phyloP scores from a whole-genome alignment of 2,888 invertebrate species.

The Automeris io region DNA sequence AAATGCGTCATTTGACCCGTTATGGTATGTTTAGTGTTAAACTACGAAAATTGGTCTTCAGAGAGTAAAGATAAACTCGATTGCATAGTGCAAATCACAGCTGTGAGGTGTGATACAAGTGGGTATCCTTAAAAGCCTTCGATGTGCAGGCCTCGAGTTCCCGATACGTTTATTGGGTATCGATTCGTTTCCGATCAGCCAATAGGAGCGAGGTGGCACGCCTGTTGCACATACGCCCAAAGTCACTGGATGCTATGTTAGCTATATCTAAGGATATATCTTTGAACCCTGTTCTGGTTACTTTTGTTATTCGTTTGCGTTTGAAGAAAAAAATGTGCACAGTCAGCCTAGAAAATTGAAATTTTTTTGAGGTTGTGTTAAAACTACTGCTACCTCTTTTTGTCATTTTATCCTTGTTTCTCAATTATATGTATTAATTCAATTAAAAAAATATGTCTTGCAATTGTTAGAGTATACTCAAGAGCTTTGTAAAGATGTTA shows the following conservation, averaged over 20 bases:
- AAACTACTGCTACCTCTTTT: not conserved
- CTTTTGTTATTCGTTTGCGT: no score
- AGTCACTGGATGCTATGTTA: slow-evolving; percentile 1
- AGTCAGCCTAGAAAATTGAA: no score
- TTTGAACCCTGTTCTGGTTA: not conserved
- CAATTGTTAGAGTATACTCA: no score
- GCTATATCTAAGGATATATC: not conserved
- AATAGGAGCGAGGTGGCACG: slow-evolving; percentile 52
- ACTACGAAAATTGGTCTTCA: no score
- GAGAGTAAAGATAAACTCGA: no score
- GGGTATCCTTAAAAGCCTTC: not conserved
- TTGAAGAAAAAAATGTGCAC: no score
- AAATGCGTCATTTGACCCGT: no score
- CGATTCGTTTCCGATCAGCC: slow-evolving; percentile 74
- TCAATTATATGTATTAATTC: not conserved
- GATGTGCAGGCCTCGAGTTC: not conserved
- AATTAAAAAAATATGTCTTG: no score
- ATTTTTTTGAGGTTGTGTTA: not conserved
- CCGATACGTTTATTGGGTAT: slow-evolving; percentile 56
- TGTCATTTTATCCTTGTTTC: not conserved
- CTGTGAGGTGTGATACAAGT: not conserved
- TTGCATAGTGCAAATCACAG: no score
- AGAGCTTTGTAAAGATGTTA: no score
- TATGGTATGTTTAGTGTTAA: no score
- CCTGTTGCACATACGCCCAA: slow-evolving; percentile 54